Percentiles rank a stretch among this genome's conserved stretches.
Evolutionary conservation across 2,888 invertebrate species (phyloP).

Genomic region (Mythimna loreyi): DNA sequence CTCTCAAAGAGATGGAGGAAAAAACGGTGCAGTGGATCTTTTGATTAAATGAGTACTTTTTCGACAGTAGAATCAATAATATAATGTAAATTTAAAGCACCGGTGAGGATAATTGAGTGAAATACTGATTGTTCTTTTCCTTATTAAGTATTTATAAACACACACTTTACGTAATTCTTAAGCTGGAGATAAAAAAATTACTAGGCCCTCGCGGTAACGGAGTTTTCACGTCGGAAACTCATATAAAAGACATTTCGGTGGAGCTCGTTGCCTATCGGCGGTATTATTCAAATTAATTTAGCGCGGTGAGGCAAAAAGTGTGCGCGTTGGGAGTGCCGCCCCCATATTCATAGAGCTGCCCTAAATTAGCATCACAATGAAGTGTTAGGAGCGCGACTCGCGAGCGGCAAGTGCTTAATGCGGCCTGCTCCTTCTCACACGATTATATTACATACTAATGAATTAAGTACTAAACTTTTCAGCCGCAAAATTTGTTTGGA

Average conservation of each 20-base stretch:
- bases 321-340: slow-evolving; percentile 82
- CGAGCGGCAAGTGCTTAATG: slow-evolving; percentile 86
- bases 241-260: slow-evolving; percentile 87
- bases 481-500: slow-evolving; percentile 81
- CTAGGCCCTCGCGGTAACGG: slow-evolving; percentile 71
- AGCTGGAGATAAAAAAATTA: slow-evolving; percentile 78
- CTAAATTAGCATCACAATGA: slow-evolving; percentile 90
- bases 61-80: slow-evolving; percentile 50
- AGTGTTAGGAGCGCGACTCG: slow-evolving; percentile 85
- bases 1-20: slow-evolving; percentile 66
- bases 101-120: slow-evolving; percentile 42
- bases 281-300: slow-evolving; percentile 90
- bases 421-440: slow-evolving; percentile 85
- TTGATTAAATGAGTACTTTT: slow-evolving; percentile 57
- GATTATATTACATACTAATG: slow-evolving; percentile 86
- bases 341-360: slow-evolving; percentile 89
- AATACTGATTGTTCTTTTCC: slow-evolving; percentile 62
- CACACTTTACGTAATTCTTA: slow-evolving; percentile 77
- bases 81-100: slow-evolving; percentile 48
- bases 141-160: slow-evolving; percentile 79
- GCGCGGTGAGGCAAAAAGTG: slow-evolving; percentile 88
- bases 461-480: slow-evolving; percentile 86
- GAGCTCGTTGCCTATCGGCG: slow-evolving; percentile 86
- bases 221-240: slow-evolving; percentile 85
- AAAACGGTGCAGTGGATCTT: slow-evolving; percentile 57